Evolutionary conservation across 2,113 vertebrate genomes (phyloP), one percentile per base, ranked within the genome.

Genomic region (Epinephelus cyanopodus): DNA sequence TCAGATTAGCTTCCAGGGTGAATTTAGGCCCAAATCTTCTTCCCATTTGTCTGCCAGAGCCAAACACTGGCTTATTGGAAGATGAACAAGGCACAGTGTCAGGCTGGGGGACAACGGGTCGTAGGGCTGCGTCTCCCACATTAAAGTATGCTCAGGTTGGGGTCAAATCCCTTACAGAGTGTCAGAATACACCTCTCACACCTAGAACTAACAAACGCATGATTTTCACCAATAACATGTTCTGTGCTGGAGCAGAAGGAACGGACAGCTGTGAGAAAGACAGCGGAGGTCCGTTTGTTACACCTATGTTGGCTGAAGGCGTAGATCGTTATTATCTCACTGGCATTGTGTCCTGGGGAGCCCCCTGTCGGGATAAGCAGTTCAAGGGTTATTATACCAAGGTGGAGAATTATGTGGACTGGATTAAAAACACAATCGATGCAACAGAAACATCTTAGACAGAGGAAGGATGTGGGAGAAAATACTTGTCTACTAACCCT

Each of bases 281-380:
- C 23, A 97, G 97, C 0, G 98, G 98, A 0, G 96, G 98, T 5
- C 96, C 97, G 10, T 95, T 97, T 6, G 90, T 95, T 37, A 15
- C 48, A n/a, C 95, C 94, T 0, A 57, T 9, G n/a, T 5, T 95
- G 68, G 48, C 50, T 66, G 66, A 86, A 7, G 9, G 9, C 0
- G 68, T 23, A 2, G 88, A 73, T 0, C 93, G 92, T 2, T 79
- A 96, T 62, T 83, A 60, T 25, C 91, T 96, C 0, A 92, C 88
- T 0, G 98, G 98, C 17, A 71, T 99, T 62, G 95, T 99, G 83
- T 99, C 98, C n/a, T 99, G 97, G 97, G 98, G 98, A 3, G 0
- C 69, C 0, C 18, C 15, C 7, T 99, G 98, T 93, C 0, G 0
- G 0, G 0, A 27, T 0, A 52, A 1, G 12, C 1, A 27, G 1